phyloP scores from a whole-genome alignment of 2,888 invertebrate genomes.

The Galerucella calmariensis region DNA sequence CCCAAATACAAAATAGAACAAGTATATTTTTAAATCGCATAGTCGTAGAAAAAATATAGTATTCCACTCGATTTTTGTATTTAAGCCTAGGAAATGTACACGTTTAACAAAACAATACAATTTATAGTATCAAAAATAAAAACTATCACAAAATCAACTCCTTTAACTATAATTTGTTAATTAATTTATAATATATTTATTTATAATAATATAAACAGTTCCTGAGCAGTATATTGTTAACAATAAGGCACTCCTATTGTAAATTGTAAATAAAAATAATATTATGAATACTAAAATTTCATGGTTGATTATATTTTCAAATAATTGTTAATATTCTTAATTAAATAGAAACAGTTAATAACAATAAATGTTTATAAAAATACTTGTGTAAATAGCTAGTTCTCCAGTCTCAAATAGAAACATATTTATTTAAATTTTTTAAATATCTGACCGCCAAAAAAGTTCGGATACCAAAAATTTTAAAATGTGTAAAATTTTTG shows the following conservation, averaged over 20 bases:
- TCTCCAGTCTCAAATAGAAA: no score
- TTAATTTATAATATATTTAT: neutral
- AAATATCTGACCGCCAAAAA: no score
- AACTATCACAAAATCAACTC: slow-evolving; percentile 22
- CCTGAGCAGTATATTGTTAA: slow-evolving; percentile 5
- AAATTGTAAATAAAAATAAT: neutral
- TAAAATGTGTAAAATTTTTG: no score
- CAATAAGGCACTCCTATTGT: neutral
- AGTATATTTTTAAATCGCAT: neutral
- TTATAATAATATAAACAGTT: slow-evolving; percentile 4
- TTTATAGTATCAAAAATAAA: slow-evolving; percentile 26
- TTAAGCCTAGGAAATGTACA: neutral
- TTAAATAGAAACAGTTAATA: no score
- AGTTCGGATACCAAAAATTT: no score
- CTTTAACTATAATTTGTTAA: neutral
- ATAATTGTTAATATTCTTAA: no score
- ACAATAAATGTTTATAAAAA: no score
- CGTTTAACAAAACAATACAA: neutral
- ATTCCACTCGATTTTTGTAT: neutral
- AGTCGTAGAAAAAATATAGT: no score
- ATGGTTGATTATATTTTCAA: no score
- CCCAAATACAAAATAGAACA: neutral
- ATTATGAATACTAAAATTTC: neutral
- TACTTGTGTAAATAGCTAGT: no score
- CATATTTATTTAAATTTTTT: no score